Base-by-base conservation (phyloP, 2,113 vertebrate species). In the Phycodurus eques region DNA sequence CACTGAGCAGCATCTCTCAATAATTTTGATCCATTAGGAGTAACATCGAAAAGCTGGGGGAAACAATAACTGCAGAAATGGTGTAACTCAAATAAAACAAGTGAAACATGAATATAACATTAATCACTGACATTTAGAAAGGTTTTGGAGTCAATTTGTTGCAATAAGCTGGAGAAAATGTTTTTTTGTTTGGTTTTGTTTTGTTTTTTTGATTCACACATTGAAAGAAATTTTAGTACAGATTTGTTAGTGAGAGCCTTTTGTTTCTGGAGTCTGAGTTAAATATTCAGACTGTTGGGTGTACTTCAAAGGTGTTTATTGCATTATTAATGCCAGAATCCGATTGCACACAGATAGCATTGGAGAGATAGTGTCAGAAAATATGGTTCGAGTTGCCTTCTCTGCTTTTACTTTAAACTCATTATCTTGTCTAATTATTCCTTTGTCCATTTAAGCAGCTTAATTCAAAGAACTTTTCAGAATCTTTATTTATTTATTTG, bases 401-500 rank as follows among this genome's bases (percentile, higher is more conserved):
- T 88, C 85, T 89, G 75, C 72, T 84, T 89, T 86, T 75, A 75
- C 82, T 87, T 84, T 87, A 85, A 85, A 89, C 88, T 90, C 82
- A 88, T 92, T 91, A 90, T 89, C 88, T 88, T 73, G 80, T 90
- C 86, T 90, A 88, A 92, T 90, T 90, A 88, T 90, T 92, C 78
- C 75, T 83, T 89, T 84, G 80, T 90, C 87, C 81, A 80, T 90
- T 89, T 87, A 90, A 91, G 88, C 83, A 79, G 80, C 76, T 82
- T 90, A 91, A 92, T 93, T 93, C 91, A 90, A 91, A 84, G 57
- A 51, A 73, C 76, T 75, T 82, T 87, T 66, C 68, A 49, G 13
- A 76, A 83, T 89, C 87, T 82, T 75, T 71, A 81, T 82, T 73
- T 81, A 60, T 82, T 74, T 71, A 81, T 82, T 73, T 81, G 56